Percentiles rank a stretch among this genome's conserved stretches.
These are phyloP conservation scores for Anser cygnoides DNA, from an alignment of 2,113 vertebrate species.

Conservation along the genomic window DNA sequence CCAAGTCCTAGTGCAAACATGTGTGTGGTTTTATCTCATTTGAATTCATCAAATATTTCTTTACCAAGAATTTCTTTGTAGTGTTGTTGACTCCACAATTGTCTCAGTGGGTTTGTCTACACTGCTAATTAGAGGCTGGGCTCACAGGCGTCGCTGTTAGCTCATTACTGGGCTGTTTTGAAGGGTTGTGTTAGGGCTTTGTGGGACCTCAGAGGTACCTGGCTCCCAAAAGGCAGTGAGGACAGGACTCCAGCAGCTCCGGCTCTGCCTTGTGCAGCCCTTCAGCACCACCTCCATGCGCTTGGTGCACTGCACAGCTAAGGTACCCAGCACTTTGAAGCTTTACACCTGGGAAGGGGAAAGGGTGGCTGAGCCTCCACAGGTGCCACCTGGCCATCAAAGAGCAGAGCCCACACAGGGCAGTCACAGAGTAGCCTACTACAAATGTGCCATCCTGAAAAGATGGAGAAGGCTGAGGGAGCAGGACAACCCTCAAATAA, in stretches of 20 bases:
- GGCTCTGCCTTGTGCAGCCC: neutral
- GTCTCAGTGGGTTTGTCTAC: neutral
- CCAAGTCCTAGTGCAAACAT: neutral
- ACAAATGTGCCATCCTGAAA: neutral
- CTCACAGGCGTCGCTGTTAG: rapidly evolving
- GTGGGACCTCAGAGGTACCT: neutral
- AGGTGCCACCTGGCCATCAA: neutral
- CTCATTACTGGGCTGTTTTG: neutral
- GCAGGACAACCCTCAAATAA: neutral
- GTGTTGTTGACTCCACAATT: neutral
- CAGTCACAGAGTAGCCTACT: neutral
- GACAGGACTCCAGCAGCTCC: neutral
- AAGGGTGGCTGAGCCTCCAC: neutral
- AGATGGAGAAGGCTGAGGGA: neutral
- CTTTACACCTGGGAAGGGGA: neutral
- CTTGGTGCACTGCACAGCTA: rapidly evolving
- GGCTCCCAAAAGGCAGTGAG: rapidly evolving
- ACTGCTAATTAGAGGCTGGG: neutral
- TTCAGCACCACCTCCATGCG: rapidly evolving
- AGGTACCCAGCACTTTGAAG: neutral
- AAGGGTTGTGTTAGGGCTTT: neutral
- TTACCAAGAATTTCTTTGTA: neutral
- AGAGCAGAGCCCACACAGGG: neutral
- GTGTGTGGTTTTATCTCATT: neutral
- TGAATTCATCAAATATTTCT: neutral